Evolutionary conservation across 2,113 vertebrate species (phyloP), one percentile per base, ranked within the genome.

Genomic region (Tiliqua scincoides): DNA sequence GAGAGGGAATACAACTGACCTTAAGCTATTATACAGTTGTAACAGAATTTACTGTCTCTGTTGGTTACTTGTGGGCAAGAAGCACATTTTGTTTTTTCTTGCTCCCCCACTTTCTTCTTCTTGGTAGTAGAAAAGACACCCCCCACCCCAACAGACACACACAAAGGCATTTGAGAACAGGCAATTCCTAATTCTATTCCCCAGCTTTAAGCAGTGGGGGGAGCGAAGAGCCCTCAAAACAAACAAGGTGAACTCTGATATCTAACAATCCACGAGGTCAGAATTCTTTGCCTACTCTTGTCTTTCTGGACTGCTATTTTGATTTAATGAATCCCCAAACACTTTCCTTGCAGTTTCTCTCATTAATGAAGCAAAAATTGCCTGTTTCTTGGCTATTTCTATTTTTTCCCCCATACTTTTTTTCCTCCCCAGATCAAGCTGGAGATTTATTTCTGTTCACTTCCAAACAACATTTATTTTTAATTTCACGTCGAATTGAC

Each of bases 1-100:
- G 87, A 95, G 89, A 96, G 84, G 83, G 93, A 94, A 93, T 93
- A 91, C 77, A 90, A 71, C 90, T 96, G 96, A 96, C 95, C 94
- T 96, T 95, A 97, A 93, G 95, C 91, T 92, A 93, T 91, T 93
- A 86, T 94, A 94, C 67, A 87, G 87, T 91, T 92, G 88, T 93
- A 93, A 92, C 43, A 87, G 76, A 92, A 92, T 92, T 95, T 95
- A 95, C 91, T 93, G 93, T 94, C 88, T 94, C 89, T 93, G 81
- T 92, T 94, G 94, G 91, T 92, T 96, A 95, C 95, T 89, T 89
- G 86, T 1, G n/a, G 90, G 93, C 54, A 93, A 88, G 21, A 92
- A 90, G 70, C 92, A 81, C 86, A 88, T 91, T 90, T 95, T 94
- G 92, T 96, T 95, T 96, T 61, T 37, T 85, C 77, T 48, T 18